Conservation (phyloP, 1,140 invertebrate genomes). For the Patella vulgata region DNA sequence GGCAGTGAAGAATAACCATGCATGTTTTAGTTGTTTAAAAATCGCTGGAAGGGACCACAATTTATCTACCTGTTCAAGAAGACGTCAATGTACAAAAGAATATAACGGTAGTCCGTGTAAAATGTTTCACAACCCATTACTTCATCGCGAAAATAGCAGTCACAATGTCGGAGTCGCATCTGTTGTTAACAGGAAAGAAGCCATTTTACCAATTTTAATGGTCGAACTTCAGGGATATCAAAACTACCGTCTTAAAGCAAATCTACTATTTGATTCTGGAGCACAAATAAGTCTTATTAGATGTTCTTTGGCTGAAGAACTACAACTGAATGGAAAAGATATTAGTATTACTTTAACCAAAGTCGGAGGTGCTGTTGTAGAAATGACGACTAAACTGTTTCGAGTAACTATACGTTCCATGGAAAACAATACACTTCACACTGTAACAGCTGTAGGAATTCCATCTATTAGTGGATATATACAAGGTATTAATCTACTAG, state of each 20-base stretch:
- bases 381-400: conserved; percentile 9
- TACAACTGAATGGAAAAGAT: not conserved
- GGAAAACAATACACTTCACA: not conserved
- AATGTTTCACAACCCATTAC: too few relatives aligned
- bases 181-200: too few relatives aligned
- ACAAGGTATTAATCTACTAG: not conserved
- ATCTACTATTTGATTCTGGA: conserved; percentile 10
- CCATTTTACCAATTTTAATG: too few relatives aligned
- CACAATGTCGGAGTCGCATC: too few relatives aligned
- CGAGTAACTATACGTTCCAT: not conserved
- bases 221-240: not conserved
- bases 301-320: conserved; percentile 1
- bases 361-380: not conserved
- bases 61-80: too few relatives aligned
- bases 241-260: not conserved
- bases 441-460: conserved; percentile 13
- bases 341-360: conserved; percentile 6
- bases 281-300: conserved; percentile 10
- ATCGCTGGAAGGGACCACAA: too few relatives aligned
- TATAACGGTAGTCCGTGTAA: too few relatives aligned
- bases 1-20: too few relatives aligned
- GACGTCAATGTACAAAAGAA: too few relatives aligned
- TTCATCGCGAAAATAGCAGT: too few relatives aligned
- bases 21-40: too few relatives aligned
- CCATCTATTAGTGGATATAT: conserved; percentile 4